Conservation (phyloP, 53 echinoderm and acorn worm genomes). For the Echinometra lucunter region DNA sequence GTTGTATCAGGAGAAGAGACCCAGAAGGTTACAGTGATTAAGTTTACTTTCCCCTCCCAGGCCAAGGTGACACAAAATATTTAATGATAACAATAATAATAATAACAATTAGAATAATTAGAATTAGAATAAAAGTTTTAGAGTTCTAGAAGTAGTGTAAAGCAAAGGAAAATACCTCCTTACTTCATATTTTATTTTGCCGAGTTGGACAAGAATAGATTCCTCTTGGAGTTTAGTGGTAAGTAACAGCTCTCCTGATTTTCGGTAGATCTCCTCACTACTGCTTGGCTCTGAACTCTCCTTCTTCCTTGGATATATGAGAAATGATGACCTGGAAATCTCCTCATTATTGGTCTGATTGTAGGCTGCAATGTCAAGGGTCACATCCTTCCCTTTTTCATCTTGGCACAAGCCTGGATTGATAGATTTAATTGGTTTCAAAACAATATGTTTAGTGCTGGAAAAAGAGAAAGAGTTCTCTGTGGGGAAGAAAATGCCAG, state of each 20-base stretch:
- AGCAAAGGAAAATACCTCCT: neutral
- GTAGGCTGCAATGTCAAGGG: constrained; percentile 22
- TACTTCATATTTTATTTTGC: constrained; percentile 64
- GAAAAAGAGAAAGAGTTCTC: too few relatives aligned
- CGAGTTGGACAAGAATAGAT: constrained; percentile 36
- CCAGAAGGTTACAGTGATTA: too few relatives aligned
- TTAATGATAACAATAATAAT: too few relatives aligned
- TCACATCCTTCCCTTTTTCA: constrained; percentile 47
- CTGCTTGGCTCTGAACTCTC: neutral
- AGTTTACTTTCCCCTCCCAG: too few relatives aligned
- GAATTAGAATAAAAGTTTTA: neutral
- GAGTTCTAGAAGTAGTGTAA: neutral
- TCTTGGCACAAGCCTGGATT: constrained; percentile 53
- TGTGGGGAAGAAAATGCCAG: too few relatives aligned
- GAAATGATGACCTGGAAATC: constrained; percentile 41
- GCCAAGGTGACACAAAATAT: too few relatives aligned
- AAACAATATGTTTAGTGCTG: neutral
- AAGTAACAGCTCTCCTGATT: constrained; percentile 51
- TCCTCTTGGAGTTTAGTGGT: constrained; percentile 13
- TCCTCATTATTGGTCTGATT: neutral
- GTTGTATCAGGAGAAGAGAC: too few relatives aligned
- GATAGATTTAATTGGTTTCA: neutral
- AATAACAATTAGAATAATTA: too few relatives aligned
- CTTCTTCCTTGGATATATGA: constrained; percentile 35
- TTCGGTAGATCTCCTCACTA: constrained; percentile 23